Evolutionary conservation across 2,113 vertebrate genomes (phyloP).

Genomic region (Gallinago undulata): DNA sequence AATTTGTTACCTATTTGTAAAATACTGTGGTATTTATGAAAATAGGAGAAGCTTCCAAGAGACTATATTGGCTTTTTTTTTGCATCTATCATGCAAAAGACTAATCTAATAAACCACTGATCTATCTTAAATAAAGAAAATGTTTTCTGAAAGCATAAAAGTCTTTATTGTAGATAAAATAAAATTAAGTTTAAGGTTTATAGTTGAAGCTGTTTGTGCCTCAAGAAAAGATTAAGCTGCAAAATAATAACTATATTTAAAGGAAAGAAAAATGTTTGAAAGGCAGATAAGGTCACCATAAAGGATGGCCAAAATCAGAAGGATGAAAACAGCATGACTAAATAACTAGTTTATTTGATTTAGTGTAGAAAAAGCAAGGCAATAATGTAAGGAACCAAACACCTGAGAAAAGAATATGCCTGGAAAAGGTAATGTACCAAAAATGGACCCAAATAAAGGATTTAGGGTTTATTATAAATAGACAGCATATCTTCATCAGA

Average conservation of each 20-base stretch:
- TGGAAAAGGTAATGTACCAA: background rate
- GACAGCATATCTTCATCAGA: background rate
- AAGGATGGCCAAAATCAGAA: background rate
- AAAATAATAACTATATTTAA: constrained; percentile 10
- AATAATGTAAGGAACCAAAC: background rate
- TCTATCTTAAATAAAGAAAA: constrained; percentile 35
- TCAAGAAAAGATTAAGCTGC: constrained; percentile 23
- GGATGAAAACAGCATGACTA: background rate
- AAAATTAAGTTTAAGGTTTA: constrained; percentile 6
- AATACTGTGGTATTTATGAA: background rate
- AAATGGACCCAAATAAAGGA: background rate
- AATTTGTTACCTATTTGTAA: background rate
- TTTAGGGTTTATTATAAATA: background rate
- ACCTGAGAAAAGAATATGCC: background rate
- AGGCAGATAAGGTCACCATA: background rate
- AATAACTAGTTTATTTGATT: constrained; percentile 24
- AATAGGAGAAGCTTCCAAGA: background rate
- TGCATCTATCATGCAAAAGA: background rate
- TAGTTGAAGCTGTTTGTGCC: constrained; percentile 20
- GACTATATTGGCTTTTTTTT: background rate
- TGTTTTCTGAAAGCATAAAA: background rate
- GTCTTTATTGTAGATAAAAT: constrained; percentile 25
- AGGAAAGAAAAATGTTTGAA: background rate
- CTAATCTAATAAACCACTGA: background rate
- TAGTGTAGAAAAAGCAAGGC: background rate